Conservation (phyloP, 2,797 vertebrate genomes). For the Muraenolepis orangiensis region DNA sequence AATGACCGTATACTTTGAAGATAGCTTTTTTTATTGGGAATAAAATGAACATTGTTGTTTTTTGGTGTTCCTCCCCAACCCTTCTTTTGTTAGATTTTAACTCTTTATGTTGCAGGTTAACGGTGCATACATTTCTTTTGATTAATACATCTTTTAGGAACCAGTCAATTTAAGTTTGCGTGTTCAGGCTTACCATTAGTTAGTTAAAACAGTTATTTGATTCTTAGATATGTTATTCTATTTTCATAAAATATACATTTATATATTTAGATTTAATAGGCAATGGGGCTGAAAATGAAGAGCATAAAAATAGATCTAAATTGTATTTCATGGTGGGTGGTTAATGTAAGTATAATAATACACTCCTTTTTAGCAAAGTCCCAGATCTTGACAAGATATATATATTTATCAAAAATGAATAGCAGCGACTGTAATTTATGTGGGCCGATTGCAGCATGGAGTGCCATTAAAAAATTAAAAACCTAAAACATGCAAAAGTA, state of each 20-base stretch:
- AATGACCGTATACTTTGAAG: too few species aligned
- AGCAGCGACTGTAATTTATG: not conserved
- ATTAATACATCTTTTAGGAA: not conserved
- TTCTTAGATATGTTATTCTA: not conserved
- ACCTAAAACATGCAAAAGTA: not conserved
- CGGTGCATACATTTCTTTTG: not conserved
- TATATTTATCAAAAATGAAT: not conserved
- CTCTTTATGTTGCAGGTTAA: not conserved
- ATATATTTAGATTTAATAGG: not conserved
- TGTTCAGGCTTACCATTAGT: not conserved
- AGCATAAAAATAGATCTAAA: not conserved
- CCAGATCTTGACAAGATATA: not conserved
- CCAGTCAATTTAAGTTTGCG: not conserved
- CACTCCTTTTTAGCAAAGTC: not conserved
- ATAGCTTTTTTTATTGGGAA: too few species aligned
- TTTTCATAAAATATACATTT: not conserved
- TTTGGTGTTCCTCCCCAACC: too few species aligned
- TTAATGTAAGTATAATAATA: not conserved
- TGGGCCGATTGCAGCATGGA: not conserved
- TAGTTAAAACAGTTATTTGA: not conserved
- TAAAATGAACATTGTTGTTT: too few species aligned
- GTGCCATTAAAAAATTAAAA: not conserved
- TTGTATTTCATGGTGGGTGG: not conserved
- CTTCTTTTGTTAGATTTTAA: not conserved
- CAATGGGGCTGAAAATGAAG: not conserved